Base-by-base conservation (phyloP, 2,113 vertebrate genomes). In the Sinocyclocheilus maitianheensis region DNA sequence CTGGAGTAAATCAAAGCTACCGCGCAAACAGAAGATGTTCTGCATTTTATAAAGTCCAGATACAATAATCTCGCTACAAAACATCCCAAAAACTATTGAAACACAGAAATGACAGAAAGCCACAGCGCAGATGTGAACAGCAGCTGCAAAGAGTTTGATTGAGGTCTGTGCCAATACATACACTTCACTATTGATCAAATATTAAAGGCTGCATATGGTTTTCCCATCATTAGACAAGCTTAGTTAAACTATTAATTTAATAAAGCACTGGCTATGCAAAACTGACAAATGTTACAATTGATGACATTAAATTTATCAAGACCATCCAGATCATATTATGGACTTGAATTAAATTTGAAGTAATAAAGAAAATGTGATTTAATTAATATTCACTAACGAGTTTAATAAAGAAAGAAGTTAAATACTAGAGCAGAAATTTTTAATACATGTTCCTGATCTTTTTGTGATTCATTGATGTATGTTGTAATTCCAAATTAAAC, bases 1-100 rank as follows among this genome's bases (percentile, higher is more conserved):
- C 63, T 55, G 26, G 63, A 81, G 40, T 20, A 65, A 67, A 81
- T 82, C 46, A 71, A 69, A 71, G 14, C 55, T 62, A 63, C 55
- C 16, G 55, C 5, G 22, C 63, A 81, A 67, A 63, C 48, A 30
- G 48, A 80, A 80, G 37, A 63, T 80, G n/a, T 80, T 76, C 26
- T 77, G 83, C n/a, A 63, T 77, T 58, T 77, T 14, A 46, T 9
- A 48, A 62, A 65, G 20, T 8, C 60, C 62, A 46, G 22, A 63
- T 22, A 65, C 60, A 81, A 46, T 24, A 63, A 80, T 43, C 37
- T 63, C 22, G 3, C 53, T 43, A 40, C 18, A 63, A 20, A 80
- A 46, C 34, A 40, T 81, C 13, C 13, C 13, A 46, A 81, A 46
- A 81, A 79, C 77, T 46, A 24, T 10, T 12, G 40, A 74, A n/a